These are phyloP conservation scores for Danio tinwini DNA, from an alignment of 2,797 vertebrate species.

Conservation along the genomic window DNA sequence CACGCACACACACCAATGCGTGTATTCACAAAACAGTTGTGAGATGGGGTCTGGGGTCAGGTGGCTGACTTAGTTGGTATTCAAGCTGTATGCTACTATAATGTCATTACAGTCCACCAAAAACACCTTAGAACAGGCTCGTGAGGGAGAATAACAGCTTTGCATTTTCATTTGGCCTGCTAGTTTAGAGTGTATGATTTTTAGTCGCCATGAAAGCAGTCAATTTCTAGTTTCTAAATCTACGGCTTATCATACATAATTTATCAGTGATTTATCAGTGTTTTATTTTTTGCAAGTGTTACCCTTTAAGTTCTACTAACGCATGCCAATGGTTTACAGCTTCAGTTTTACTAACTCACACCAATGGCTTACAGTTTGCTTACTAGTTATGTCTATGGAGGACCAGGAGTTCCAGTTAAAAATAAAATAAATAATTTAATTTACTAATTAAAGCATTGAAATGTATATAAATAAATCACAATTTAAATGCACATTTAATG, in stretches of 20 bases:
- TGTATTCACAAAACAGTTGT: conserved; percentile 41
- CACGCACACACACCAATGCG: conserved; percentile 29
- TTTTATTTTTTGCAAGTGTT: no score
- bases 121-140: not conserved
- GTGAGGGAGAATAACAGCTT: not conserved
- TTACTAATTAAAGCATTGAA: no score
- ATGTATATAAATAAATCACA: no score
- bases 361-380: no score
- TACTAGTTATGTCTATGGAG: no score
- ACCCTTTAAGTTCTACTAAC: no score
- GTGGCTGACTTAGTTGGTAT: conserved; percentile 41
- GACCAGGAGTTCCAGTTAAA: no score
- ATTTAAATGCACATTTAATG: no score
- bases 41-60: conserved; percentile 32
- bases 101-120: conserved; percentile 22
- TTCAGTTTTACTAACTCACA: no score
- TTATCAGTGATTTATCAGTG: not conserved
- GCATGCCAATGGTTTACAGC: no score
- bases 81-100: conserved; percentile 25
- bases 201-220: not conserved
- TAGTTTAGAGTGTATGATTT: not conserved
- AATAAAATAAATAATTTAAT: no score
- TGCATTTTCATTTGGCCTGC: not conserved
- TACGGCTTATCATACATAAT: not conserved
- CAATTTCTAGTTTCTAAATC: not conserved